Percentiles rank a stretch among this genome's conserved stretches.
Evolutionary conservation across 2,113 vertebrate genomes (phyloP).

Genomic region (Anoplopoma fimbria): DNA sequence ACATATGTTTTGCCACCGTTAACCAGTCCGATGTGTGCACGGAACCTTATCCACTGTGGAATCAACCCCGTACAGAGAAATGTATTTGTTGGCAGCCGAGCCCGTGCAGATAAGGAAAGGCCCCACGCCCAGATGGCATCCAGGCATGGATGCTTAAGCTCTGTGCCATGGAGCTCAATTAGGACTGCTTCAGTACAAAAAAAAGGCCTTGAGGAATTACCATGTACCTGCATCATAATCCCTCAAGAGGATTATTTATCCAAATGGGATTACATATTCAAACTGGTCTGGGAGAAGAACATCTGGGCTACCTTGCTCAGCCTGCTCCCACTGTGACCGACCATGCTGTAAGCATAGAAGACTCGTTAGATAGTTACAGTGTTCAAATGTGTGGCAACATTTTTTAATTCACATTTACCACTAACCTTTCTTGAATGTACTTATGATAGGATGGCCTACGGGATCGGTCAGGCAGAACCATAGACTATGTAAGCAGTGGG

Average conservation of each 20-base stretch:
- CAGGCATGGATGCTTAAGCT: background rate
- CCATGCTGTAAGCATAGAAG: background rate
- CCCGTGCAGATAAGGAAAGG: background rate
- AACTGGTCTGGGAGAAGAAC: background rate
- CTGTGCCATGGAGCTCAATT: background rate
- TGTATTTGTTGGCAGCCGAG: constrained; percentile 5
- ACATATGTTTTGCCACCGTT: background rate
- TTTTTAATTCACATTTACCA: background rate
- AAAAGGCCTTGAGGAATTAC: background rate
- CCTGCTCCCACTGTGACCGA: background rate
- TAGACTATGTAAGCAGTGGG: background rate
- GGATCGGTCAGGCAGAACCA: background rate
- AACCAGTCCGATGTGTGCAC: background rate
- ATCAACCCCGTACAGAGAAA: background rate
- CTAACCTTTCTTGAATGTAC: background rate
- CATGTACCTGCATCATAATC: background rate
- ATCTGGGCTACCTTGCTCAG: background rate
- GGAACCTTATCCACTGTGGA: background rate
- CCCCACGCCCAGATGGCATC: background rate
- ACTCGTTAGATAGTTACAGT: background rate
- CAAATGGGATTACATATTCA: background rate
- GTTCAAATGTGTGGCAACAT: background rate
- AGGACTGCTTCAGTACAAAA: background rate
- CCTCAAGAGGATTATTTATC: background rate
- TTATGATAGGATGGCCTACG: constrained; percentile 1